Percentiles rank a stretch among this genome's conserved stretches.
These are phyloP conservation scores for Agriotes lineatus DNA, from an alignment of 2,888 invertebrate genomes.

Conservation along the genomic window DNA sequence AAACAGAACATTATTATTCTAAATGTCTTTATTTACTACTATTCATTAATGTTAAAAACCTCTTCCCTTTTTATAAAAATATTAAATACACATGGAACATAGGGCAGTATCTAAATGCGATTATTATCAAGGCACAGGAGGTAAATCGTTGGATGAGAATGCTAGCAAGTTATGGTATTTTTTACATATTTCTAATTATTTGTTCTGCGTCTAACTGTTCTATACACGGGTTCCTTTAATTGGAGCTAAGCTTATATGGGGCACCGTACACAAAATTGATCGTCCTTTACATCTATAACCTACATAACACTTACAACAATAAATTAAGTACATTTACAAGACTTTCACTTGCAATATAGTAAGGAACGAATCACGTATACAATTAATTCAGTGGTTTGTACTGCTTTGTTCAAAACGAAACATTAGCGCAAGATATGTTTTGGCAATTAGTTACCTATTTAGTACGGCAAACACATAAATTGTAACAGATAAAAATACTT, in stretches of 20 bases:
- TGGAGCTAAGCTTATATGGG: not conserved
- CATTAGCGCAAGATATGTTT: constrained; percentile 24
- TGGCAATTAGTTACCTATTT: constrained; percentile 13
- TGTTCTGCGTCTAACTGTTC: too few species aligned
- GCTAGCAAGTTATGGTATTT: not conserved
- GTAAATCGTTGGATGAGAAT: constrained; percentile 23
- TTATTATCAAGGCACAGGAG: constrained; percentile 40
- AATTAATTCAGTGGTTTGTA: not conserved
- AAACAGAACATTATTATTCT: not conserved
- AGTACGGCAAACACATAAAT: constrained; percentile 1
- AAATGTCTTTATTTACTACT: not conserved
- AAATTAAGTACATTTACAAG: constrained; percentile 14
- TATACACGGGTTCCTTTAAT: too few species aligned
- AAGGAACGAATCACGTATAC: not conserved
- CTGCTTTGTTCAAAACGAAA: not conserved
- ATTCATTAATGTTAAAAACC: not conserved
- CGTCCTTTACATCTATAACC: not conserved
- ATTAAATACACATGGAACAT: constrained; percentile 34
- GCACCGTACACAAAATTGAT: not conserved
- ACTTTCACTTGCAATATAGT: not conserved
- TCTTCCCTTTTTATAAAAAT: constrained; percentile 36
- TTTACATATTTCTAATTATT: not conserved
- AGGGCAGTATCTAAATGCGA: constrained; percentile 27
- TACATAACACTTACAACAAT: constrained; percentile 11
- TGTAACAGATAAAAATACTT: not conserved